Conservation (phyloP, 2,113 vertebrate species). For the Oophaga pumilio region DNA sequence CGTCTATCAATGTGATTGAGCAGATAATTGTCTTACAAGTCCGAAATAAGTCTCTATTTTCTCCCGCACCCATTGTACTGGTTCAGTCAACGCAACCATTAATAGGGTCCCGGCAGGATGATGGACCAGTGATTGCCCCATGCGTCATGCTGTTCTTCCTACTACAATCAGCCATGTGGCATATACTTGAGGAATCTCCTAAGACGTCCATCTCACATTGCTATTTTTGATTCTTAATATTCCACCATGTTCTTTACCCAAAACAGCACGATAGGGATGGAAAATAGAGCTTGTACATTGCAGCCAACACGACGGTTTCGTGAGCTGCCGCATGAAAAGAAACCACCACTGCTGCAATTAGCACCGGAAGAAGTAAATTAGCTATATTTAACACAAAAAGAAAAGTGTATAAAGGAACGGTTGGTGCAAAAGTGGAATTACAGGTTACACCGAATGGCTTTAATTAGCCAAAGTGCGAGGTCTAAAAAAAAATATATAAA, state of each 20-base stretch:
- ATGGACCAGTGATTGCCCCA: background rate
- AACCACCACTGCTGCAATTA: background rate
- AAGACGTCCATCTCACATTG: background rate
- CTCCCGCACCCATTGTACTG: background rate
- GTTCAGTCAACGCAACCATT: background rate
- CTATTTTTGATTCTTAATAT: background rate
- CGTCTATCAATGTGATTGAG: background rate
- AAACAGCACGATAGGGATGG: background rate
- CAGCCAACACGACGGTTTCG: background rate
- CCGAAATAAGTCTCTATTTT: background rate
- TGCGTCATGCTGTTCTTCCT: background rate
- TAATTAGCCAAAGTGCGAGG: conserved; percentile 4
- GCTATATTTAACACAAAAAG: conserved; percentile 36
- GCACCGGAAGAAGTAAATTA: conserved; percentile 12
- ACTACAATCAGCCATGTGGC: background rate
- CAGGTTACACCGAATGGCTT: background rate
- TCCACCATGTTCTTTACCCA: background rate
- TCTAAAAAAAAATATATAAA: background rate
- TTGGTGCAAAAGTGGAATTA: conserved; percentile 11
- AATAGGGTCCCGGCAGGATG: background rate
- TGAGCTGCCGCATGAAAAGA: conserved; percentile 7
- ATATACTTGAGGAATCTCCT: background rate
- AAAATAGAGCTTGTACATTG: background rate
- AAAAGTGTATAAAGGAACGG: background rate
- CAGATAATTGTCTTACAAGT: background rate